phyloP scores from a whole-genome alignment of 2,113 vertebrate species.

The Chiloscyllium plagiosum region DNA sequence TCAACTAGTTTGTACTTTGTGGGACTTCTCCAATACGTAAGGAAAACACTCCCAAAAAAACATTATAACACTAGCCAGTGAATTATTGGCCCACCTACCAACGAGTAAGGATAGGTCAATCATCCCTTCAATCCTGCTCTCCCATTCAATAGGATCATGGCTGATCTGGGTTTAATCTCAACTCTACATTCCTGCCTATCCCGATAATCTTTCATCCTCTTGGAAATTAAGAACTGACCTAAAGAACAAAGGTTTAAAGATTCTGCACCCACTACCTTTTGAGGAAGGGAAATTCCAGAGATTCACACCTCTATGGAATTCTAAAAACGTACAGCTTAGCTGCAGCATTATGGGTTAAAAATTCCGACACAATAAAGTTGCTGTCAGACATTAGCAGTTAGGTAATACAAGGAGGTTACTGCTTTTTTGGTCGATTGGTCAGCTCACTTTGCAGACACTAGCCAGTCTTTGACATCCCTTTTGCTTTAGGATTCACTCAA shows the following conservation, averaged over 20 bases:
- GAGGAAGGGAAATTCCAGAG: too few relatives aligned
- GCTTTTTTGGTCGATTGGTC: not conserved
- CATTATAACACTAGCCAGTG: not conserved
- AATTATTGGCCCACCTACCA: not conserved
- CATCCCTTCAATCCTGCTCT: too few relatives aligned
- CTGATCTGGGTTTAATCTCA: too few relatives aligned
- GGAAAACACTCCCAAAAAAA: not conserved
- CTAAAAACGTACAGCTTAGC: too few relatives aligned
- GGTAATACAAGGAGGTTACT: not conserved
- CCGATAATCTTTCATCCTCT: too few relatives aligned
- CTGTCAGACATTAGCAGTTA: not conserved
- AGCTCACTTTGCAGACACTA: not conserved
- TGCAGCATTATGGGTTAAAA: not conserved
- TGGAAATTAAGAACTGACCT: too few relatives aligned
- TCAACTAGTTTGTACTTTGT: not conserved
- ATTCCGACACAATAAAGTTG: not conserved
- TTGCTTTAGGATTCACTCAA: not conserved
- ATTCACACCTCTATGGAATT: too few relatives aligned
- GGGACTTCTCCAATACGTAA: not conserved
- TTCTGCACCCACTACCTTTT: too few relatives aligned
- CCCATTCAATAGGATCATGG: too few relatives aligned
- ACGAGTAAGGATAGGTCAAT: too few relatives aligned
- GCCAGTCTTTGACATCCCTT: not conserved
- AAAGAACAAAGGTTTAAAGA: too few relatives aligned
- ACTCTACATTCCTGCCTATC: too few relatives aligned